A percentile compares a stretch with the other conserved stretches of the same genome.
phyloP scores from a whole-genome alignment of 2,888 invertebrate species.

The Melieria omissa region DNA sequence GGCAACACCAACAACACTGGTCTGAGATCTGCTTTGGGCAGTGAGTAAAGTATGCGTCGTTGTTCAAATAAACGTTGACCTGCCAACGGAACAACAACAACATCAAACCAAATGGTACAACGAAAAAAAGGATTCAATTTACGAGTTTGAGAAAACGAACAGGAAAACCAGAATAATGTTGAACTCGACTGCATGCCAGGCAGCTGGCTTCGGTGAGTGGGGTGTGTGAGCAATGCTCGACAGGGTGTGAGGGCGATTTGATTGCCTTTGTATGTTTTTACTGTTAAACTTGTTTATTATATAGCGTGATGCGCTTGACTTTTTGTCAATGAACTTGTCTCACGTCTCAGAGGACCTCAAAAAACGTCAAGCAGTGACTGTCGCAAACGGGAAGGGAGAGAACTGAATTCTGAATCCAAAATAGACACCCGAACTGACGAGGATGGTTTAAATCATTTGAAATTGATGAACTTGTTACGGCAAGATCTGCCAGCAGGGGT shows the following conservation, averaged over 20 bases:
- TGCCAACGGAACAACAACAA: conserved; percentile 45
- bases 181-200: no score
- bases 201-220: no score
- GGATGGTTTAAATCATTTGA: conserved; percentile 52
- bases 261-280: background rate
- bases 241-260: no score
- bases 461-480: conserved; percentile 61
- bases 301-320: conserved; percentile 15
- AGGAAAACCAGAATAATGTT: conserved; percentile 48
- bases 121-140: conserved; percentile 42
- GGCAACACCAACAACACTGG: no score
- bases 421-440: conserved; percentile 43
- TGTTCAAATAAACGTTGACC: conserved; percentile 56
- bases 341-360: conserved; percentile 31
- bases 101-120: conserved; percentile 36
- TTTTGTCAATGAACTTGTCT: background rate
- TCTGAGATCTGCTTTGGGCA: no score
- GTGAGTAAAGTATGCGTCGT: conserved; percentile 47
- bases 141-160: conserved; percentile 54
- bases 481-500: no score
- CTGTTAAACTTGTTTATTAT: conserved; percentile 32
- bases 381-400: background rate
- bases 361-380: no score
- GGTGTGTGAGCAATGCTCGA: no score
- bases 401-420: conserved; percentile 17